Base-by-base conservation (phyloP, 2,888 invertebrate species). In the Stenichneumon culpator region DNA sequence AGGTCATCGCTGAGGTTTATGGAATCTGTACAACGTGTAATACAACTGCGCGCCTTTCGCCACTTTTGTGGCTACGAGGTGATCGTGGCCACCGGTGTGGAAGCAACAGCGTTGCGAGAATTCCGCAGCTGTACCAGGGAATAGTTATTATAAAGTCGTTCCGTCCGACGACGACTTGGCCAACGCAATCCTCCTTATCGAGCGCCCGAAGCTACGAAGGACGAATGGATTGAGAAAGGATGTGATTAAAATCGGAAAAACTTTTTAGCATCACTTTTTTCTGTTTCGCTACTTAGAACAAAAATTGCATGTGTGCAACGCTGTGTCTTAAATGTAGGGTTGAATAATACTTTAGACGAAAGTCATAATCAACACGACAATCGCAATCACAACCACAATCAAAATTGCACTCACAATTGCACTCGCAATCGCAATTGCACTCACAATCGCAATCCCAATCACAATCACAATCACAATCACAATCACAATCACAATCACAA, bases 31-130 rank as follows among this genome's bases (percentile, higher is more conserved):
- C 16, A 52, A 1, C 28, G 32, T 52, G n/a, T 32, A 36, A 57
- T 14, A 16, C 6, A 14, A 32, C 39, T 2, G 36, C 22, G 50
- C 60, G 75, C 65, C 75, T 75, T 75, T 75, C 75, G 50, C 75
- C 75, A 52, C 75, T 75, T 75, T 75, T 65, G 75, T 28, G 75
- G 75, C 65, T 69, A n/a, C 57, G 47, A 63, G 73, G 73, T 25
- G 28, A 63, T 60, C 44, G 60, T 44, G 73, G 60, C 57, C 44
- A 57, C 22, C 60, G 60, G 7, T 2, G 60, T 39, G 25, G 9
- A 22, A 44, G 60, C 57, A 57, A 44, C 39, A 52, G 50, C 60
- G 60, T 47, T 44, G 44, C 44, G 57, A 75, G 36, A 47, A 19
- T 50, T 75, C 3, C 75, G 2, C 11, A 36, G 50, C 65, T 36